These are phyloP conservation scores for Etia nguti DNA, from an alignment of 2,113 vertebrate species.

Conservation along the genomic window DNA sequence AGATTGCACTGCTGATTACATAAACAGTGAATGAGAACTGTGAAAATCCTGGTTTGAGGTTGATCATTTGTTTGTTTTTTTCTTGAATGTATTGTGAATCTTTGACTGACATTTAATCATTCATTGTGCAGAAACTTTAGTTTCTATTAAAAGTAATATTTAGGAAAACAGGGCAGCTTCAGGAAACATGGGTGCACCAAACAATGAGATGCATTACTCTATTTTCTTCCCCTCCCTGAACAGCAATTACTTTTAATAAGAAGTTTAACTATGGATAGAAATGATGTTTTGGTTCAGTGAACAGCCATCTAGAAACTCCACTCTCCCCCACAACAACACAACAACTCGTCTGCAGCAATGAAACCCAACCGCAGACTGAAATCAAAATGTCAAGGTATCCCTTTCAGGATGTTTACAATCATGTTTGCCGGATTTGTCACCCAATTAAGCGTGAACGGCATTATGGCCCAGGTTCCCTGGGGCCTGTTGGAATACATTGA, in stretches of 20 bases:
- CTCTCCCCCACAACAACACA: background rate
- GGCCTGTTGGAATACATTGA: slow-evolving; percentile 46
- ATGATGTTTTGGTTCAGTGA: background rate
- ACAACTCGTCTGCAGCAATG: background rate
- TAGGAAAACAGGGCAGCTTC: background rate
- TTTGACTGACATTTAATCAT: background rate
- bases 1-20: background rate
- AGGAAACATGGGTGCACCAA: background rate
- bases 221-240: background rate
- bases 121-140: background rate
- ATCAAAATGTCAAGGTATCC: slow-evolving; percentile 55
- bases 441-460: slow-evolving; percentile 52
- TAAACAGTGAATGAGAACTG: background rate
- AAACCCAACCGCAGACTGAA: background rate
- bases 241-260: background rate
- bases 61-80: background rate
- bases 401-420: slow-evolving; percentile 61
- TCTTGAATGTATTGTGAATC: background rate
- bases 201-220: background rate
- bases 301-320: background rate
- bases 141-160: background rate
- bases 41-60: background rate
- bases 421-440: slow-evolving; percentile 55
- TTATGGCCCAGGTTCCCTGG: slow-evolving; percentile 8
- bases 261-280: background rate